Evolutionary conservation across 2,888 invertebrate species (phyloP).

Genomic region (Sisyra terminalis): DNA sequence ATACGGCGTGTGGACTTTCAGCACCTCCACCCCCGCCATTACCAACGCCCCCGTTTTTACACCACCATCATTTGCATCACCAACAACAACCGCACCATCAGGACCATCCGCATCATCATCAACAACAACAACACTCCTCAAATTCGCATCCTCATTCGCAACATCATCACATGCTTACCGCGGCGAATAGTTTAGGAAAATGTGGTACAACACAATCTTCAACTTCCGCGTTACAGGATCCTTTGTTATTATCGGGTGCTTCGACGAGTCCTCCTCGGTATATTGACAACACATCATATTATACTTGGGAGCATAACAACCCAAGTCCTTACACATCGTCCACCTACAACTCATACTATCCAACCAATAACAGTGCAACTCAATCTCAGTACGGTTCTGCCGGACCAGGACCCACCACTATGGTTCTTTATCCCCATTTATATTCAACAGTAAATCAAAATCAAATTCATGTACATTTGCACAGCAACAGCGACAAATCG

Average conservation of each 20-base stretch:
- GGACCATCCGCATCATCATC: too few relatives aligned
- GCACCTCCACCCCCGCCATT: too few relatives aligned
- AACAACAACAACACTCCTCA: too few relatives aligned
- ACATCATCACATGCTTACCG: too few relatives aligned
- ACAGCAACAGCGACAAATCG: constrained; percentile 25
- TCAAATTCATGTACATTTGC: constrained; percentile 68
- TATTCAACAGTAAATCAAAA: constrained; percentile 77
- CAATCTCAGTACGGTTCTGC: constrained; percentile 17
- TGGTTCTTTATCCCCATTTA: constrained; percentile 62
- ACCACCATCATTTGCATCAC: too few relatives aligned
- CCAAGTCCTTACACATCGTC: constrained; percentile 34
- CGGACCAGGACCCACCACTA: constrained; percentile 26
- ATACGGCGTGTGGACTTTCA: too few relatives aligned
- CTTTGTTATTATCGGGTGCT: constrained; percentile 17
- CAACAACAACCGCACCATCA: too few relatives aligned
- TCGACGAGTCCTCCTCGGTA: constrained; percentile 17
- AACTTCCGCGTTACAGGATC: constrained; percentile 18
- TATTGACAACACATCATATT: constrained; percentile 25
- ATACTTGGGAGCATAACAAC: constrained; percentile 21
- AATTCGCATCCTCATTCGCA: too few relatives aligned
- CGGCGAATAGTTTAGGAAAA: too few relatives aligned
- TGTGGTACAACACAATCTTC: constrained; percentile 1
- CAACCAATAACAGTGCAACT: constrained; percentile 50
- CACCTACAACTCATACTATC: constrained; percentile 35
- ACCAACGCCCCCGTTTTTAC: too few relatives aligned